phyloP scores from a whole-genome alignment of 2,113 vertebrate species.

The Psilopsiagon aymara region DNA sequence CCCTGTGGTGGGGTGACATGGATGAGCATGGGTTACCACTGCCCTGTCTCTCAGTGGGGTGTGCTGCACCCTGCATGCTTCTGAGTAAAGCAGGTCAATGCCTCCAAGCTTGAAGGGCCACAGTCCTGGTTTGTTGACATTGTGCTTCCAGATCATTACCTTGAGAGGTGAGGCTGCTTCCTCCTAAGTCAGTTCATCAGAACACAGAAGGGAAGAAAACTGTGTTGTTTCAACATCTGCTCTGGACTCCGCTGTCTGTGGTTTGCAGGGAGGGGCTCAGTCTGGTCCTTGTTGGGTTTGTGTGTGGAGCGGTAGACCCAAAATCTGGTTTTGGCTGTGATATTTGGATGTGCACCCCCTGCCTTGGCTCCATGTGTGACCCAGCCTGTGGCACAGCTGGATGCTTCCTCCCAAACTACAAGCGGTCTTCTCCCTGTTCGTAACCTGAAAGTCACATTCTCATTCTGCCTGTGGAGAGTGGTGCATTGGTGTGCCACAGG shows the following conservation, averaged over 20 bases:
- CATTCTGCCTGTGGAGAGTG: fast-evolving
- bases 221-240: fast-evolving
- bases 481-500: fast-evolving
- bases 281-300: fast-evolving
- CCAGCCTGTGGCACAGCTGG: fast-evolving
- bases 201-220: not conserved
- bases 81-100: not conserved
- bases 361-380: fast-evolving
- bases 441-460: not conserved
- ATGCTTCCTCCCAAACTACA: not conserved
- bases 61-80: too few species aligned
- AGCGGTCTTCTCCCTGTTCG: fast-evolving
- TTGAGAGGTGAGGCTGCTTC: not conserved
- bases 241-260: fast-evolving
- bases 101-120: too few species aligned
- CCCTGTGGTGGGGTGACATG: fast-evolving
- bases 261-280: not conserved
- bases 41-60: fast-evolving
- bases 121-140: fast-evolving
- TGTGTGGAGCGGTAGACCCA: fast-evolving
- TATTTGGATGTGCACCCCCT: fast-evolving
- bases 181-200: not conserved
- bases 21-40: too few species aligned
- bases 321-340: too few species aligned
- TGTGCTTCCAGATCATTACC: not conserved